These are phyloP conservation scores for Enteromius trimaculatus DNA, from an alignment of 2,797 vertebrate species.

Conservation along the genomic window DNA sequence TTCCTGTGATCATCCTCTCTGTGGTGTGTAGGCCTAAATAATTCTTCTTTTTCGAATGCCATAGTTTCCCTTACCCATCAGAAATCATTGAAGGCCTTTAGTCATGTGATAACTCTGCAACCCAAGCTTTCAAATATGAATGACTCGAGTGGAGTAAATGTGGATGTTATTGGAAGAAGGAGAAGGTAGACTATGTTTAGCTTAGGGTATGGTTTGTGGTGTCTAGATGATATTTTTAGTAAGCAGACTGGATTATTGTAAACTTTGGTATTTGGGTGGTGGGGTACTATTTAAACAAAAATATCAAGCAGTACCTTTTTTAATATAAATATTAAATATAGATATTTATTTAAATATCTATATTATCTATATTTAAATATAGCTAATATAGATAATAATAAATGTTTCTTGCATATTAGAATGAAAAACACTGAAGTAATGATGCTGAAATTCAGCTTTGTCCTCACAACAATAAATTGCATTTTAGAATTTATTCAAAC, in stretches of 20 bases:
- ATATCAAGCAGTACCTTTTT: background rate
- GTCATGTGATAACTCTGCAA: background rate
- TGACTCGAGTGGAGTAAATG: constrained; percentile 1
- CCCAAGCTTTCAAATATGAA: background rate
- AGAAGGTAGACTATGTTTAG: constrained; percentile 40
- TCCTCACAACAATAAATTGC: background rate
- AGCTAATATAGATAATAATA: no score
- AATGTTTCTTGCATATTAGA: background rate
- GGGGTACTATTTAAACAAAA: background rate
- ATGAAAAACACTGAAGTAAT: background rate
- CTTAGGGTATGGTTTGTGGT: background rate
- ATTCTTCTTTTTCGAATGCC: background rate
- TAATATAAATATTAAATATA: no score
- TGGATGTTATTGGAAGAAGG: constrained; percentile 5
- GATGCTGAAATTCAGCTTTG: background rate
- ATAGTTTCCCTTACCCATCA: background rate
- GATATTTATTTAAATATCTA: no score
- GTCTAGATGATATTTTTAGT: background rate
- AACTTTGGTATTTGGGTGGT: background rate
- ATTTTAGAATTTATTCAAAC: background rate
- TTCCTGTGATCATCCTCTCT: background rate
- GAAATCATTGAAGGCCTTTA: background rate
- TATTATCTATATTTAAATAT: no score
- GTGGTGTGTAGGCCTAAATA: background rate
- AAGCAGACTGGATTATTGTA: constrained; percentile 4